Evolutionary conservation across 1,140 invertebrate species (phyloP), one percentile per base, ranked within the genome.

Genomic region (Conus betulinus): DNA sequence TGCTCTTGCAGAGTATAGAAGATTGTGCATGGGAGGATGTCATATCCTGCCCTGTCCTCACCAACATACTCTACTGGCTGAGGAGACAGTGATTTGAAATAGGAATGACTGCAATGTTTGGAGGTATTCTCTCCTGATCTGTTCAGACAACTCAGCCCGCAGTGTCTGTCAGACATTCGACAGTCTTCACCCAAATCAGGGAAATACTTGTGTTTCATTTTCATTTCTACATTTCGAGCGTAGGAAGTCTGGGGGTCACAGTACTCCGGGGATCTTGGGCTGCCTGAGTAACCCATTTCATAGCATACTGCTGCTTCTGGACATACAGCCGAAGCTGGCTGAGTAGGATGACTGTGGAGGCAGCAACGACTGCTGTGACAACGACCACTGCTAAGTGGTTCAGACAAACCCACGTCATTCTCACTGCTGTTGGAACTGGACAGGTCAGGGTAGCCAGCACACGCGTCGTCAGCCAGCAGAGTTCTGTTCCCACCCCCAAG

Each of bases 181-280:
- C 13, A n/a, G 25, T 81, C 13, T 5, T n/a, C 60, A 5, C 52
- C 71, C 71, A 87, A 79, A 25, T 79, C 74, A 15, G 74, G 85
- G 39, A 87, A 87, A 74, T 87, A n/a, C 85, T 57, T 87, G 20
- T 87, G 51, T 57, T 27, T 76, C 85, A 87, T 87, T 17, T n/a
- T 87, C 52, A 23, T 87, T 17, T 87, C 85, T 23, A 87, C 3
- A 17, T 27, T 79, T 78, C 74, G 13, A 7, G 71, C 67, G 79
- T 78, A 78, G 10, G 7, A 5, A 81, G 51, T 23, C 79, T 53
- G 17, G 3, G 39, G 51, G 51, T 81, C 79, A 81, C 17, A 17
- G 53, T 17, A 53, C 23, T 53, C 17, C 8, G 51, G 51, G 7
- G 17, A 53, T 6, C 17, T 7, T 39, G 76, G 76, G 23, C 13